Base-by-base conservation (phyloP, 2,797 vertebrate genomes). In the Cephalopachus bancanus region DNA sequence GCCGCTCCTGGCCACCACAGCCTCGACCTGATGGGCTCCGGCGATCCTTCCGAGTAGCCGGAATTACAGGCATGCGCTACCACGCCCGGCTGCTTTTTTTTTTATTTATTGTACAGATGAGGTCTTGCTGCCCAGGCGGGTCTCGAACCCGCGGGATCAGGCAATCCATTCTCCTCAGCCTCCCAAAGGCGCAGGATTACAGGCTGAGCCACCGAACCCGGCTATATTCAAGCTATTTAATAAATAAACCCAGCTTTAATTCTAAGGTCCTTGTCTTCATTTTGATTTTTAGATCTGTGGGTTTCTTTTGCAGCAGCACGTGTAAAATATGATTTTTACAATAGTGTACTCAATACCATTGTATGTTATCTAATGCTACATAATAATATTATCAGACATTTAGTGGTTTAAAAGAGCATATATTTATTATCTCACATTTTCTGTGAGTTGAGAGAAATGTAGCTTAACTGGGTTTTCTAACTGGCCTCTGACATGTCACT, bases 231-330 rank as follows among this genome's bases (percentile, higher is more conserved):
- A 22, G 17, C 0, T 72, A 89, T 64, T 79, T 62, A 67, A n/a
- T 74, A 76, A 93, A 62, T 51, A 95, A 91, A 95, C 93, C 33
- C 55, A n/a, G 26, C 10, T 93, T 60, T 65, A 86, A 83, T 49
- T 17, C 15, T 7, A 49, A 28, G 26, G 9, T 62, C 33, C 30
- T 79, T 83, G 44, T 37, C 90, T 88, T 84, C 4, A 15, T 26
- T 89, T 92, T 85, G 1, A 24, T 37, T 33, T 92, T 91, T 49
- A 86, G 5, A 15, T 64, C 20, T 86, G 1, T 69, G 10, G 6
- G 3, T 92, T 93, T 0, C 17, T 62, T 85, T 78, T 83, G 19
- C 69, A 12, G 5, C 1, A 65, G 26, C 7, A 7, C 0, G 71
- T 59, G 67, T 83, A 10, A 93, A 67, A 64, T 59, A n/a, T 30